Base-by-base conservation (phyloP, 1,140 invertebrate species). In the Calliopsis andreniformis region DNA sequence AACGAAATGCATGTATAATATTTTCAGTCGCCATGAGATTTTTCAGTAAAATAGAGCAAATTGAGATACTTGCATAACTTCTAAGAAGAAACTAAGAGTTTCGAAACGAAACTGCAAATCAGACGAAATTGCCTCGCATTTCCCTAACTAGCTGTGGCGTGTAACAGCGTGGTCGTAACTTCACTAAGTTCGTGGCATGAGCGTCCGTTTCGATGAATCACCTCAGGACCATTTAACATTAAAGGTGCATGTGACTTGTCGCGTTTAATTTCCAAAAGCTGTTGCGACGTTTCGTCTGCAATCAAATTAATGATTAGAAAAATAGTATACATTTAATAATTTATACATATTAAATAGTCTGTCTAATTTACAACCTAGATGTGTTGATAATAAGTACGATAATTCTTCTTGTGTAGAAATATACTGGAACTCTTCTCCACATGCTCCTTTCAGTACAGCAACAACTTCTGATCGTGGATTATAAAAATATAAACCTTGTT, bases 401-500 rank as follows among this genome's bases (percentile, higher is more conserved):
- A 94, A 83, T 86, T 94, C 93, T 51, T 93, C 93, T 55, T 92
- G 89, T 7, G 92, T 93, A 5, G 90, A 92, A 78, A 93, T 92
- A 69, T 94, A 90, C 43, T 93, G 92, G 80, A 94, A 94, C 77
- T 94, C 93, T 49, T 93, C 93, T 10, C 92, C 90, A 45, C 93
- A 93, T 25, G 93, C 93, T 8, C 94, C 94, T 85, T 92, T 91
- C 30, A 94, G 91, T 14, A 95, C 93, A 0, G 92, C 87, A 20
- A 93, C 87, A 20, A 95, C 93, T 20, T 93, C 93, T 3, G 92
- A 89, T 28, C 92, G 88, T 14, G 93, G 92, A 85, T 94, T 94
- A 51, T 93, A 93, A 86, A 95, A 94, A 68, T 94, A 94, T n/a
- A 94, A 76, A 20, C 89, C 91, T 80, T 96, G 95, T 53, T 95